These are phyloP conservation scores for Tetramorium simillimum DNA, from an alignment of 1,140 invertebrate genomes.

Conservation along the genomic window DNA sequence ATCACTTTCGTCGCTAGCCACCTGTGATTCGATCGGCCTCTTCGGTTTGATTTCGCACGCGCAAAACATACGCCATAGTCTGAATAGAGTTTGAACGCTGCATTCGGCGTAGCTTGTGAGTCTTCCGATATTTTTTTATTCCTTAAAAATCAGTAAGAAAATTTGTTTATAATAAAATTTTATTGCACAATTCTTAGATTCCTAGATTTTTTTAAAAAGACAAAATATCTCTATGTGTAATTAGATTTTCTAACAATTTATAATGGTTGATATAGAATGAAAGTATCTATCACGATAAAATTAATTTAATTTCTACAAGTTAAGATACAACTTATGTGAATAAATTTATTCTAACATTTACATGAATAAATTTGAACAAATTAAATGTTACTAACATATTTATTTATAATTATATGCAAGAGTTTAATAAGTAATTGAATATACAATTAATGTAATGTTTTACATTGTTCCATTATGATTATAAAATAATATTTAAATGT, in stretches of 20 bases:
- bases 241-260: background rate
- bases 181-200: background rate
- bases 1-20: slow-evolving; percentile 63
- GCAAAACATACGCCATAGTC: background rate
- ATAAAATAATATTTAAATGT: background rate
- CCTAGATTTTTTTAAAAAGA: background rate
- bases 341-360: background rate
- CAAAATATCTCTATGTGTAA: background rate
- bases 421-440: background rate
- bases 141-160: background rate
- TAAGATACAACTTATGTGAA: background rate
- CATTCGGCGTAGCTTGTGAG: background rate
- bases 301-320: background rate
- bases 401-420: background rate
- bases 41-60: slow-evolving; percentile 35
- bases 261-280: background rate
- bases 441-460: background rate
- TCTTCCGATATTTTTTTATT: background rate
- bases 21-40: background rate
- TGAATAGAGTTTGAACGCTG: background rate
- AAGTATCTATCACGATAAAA: background rate
- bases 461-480: background rate
- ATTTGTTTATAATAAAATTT: background rate
- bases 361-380: background rate
- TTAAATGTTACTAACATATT: background rate